Percentiles rank a stretch among this genome's conserved stretches.
Evolutionary conservation across 2,888 invertebrate genomes (phyloP).

Genomic region (Heteropelma amictum): DNA sequence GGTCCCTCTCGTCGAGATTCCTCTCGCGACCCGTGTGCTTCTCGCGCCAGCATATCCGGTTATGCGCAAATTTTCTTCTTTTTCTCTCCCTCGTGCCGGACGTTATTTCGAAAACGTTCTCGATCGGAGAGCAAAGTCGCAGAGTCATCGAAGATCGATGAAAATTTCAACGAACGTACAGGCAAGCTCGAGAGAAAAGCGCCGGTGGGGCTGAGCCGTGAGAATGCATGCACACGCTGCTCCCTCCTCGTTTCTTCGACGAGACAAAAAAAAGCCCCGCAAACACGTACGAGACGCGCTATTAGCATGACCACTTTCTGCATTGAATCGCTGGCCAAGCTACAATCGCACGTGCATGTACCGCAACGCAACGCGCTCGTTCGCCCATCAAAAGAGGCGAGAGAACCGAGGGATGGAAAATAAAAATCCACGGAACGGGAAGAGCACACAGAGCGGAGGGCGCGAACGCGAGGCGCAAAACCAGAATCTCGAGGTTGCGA

Average conservation of each 20-base stretch:
- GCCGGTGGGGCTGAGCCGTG: constrained; percentile 29
- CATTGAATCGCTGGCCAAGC: constrained; percentile 34
- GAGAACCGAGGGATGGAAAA: neutral
- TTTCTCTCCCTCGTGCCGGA: neutral
- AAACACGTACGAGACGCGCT: constrained; percentile 28
- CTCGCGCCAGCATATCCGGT: constrained; percentile 19
- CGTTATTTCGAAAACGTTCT: neutral
- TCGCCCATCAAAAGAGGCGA: too few species aligned
- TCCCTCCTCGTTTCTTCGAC: constrained; percentile 5
- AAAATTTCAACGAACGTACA: too few species aligned
- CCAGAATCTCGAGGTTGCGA: neutral
- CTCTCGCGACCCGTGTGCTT: constrained; percentile 17
- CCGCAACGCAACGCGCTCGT: too few species aligned
- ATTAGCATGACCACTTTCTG: constrained; percentile 47
- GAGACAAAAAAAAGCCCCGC: constrained; percentile 1
- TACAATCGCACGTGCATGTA: too few species aligned
- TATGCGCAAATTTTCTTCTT: neutral
- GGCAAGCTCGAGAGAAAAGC: neutral
- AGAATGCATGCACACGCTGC: constrained; percentile 47
- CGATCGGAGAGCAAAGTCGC: too few species aligned
- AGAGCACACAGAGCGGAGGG: neutral
- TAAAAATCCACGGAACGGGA: neutral
- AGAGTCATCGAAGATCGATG: too few species aligned
- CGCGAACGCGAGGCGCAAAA: neutral
- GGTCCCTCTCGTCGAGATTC: neutral